Base-by-base conservation (phyloP, 2,888 invertebrate genomes). In the Oithona nana region DNA sequence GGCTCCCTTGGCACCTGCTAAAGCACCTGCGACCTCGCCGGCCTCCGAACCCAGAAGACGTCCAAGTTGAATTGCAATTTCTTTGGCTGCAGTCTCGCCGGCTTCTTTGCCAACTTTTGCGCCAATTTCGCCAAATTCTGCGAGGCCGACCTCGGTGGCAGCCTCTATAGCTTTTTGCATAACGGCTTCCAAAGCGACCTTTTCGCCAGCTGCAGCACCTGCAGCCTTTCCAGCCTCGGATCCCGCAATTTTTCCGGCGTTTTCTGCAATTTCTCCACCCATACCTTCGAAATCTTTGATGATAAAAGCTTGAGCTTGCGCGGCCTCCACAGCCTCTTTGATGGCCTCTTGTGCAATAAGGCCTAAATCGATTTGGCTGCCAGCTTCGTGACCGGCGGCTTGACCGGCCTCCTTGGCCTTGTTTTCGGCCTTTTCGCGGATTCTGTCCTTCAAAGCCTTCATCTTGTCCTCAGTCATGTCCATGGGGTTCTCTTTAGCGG, bases 271-370 rank as follows among this genome's bases (percentile, higher is more conserved):
- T 24, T 62, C 62, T 22, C 56, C 52, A 24, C 62, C 31, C 62
- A 62, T 62, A 4, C 49, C 22, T 48, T 62, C 62, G 57, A 62
- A 62, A 4, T 55, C 62, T 29, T 62, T 62, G 22, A 62, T 26
- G 24, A 57, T 56, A 20, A 22, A 20, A 16, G 62, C 62, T 3
- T 30, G 55, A 24, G 52, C 55, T 57, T 62, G 56, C 20, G 48
- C 62, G 11, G 48, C 55, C 8, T 30, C 24, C 20, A 20, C 29
- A 28, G 62, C 62, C 29, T 52, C 57, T 28, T 28, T 28, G 11
- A 62, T 54, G 28, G 56, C 55, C 28, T 62, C 56, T 24, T n/a
- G 2, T 16, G 57, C 20, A 28, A 56, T 57, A 4, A 31, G 31
- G 11, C 49, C 48, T 1, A 62, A 3, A 28, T 62, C 31, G 22